A percentile compares a stretch with the other conserved stretches of the same genome.
These are phyloP conservation scores for Penaeus indicus DNA, from an alignment of 1,140 invertebrate species.

Conservation along the genomic window DNA sequence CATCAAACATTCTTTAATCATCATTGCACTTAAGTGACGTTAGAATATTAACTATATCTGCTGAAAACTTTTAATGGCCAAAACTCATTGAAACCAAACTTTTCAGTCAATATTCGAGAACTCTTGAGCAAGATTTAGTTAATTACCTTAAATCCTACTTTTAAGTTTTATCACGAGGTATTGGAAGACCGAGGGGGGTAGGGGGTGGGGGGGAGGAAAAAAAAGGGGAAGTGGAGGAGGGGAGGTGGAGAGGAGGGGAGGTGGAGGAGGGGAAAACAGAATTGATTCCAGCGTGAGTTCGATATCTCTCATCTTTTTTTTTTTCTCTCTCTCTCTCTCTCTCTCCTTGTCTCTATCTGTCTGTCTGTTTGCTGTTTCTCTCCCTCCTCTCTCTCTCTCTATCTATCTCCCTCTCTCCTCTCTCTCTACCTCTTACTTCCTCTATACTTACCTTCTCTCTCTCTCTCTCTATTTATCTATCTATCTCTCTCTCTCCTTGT, in stretches of 20 bases:
- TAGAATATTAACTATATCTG: constrained; percentile 8
- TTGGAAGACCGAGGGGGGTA: too few species aligned
- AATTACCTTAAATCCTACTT: constrained; percentile 21
- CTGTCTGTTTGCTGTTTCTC: too few species aligned
- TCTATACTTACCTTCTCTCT: too few species aligned
- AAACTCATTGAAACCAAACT: constrained; percentile 10
- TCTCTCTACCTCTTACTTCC: too few species aligned
- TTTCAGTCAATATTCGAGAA: neutral
- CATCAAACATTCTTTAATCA: too few species aligned
- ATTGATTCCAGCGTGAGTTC: too few species aligned
- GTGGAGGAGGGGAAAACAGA: neutral
- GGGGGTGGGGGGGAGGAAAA: neutral
- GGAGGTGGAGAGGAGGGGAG: neutral
- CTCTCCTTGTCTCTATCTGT: too few species aligned
- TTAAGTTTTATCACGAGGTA: constrained; percentile 19
- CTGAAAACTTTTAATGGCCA: constrained; percentile 7
- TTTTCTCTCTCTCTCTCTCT: too few species aligned
- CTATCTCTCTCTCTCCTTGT: neutral
- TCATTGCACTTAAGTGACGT: neutral
- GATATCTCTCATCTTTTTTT: too few species aligned
- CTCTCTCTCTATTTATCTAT: neutral
- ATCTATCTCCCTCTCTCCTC: too few species aligned
- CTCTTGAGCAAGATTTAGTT: constrained; percentile 26
- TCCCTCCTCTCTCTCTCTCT: too few species aligned
- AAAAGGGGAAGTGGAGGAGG: neutral